A percentile compares a stretch with the other conserved stretches of the same genome.
Evolutionary conservation across 2,113 vertebrate genomes (phyloP).

Genomic region (Haemorhous mexicanus): DNA sequence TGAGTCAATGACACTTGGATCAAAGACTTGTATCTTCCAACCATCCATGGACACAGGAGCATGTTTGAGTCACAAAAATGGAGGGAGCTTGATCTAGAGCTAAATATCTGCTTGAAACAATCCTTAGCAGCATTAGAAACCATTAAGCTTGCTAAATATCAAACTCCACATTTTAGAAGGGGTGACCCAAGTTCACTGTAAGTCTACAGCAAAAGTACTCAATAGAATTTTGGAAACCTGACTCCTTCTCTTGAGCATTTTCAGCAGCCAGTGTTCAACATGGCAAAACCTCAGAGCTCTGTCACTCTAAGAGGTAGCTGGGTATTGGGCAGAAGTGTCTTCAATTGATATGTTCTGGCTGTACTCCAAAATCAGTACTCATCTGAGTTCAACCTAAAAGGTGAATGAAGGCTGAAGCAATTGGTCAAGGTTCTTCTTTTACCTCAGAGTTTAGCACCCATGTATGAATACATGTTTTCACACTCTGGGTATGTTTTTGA

Average conservation of each 20-base stretch:
- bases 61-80: neutral
- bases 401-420: neutral
- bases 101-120: neutral
- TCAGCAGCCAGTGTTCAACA: neutral
- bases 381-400: neutral
- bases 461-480: neutral
- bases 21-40: neutral
- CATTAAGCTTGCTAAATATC: neutral
- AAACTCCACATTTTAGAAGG: neutral
- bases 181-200: neutral
- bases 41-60: rapidly evolving
- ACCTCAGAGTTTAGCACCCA: neutral
- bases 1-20: rapidly evolving
- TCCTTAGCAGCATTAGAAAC: neutral
- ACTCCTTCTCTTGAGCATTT: neutral
- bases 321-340: neutral
- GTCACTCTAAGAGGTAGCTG: neutral
- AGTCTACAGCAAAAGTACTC: neutral
- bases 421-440: neutral
- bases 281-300: neutral
- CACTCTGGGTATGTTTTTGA: neutral
- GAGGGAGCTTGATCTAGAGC: neutral
- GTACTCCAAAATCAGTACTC: neutral
- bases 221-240: neutral
- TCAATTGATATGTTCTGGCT: neutral